Evolutionary conservation across 2,888 invertebrate genomes (phyloP).

Genomic region (Agrochola circellaris): DNA sequence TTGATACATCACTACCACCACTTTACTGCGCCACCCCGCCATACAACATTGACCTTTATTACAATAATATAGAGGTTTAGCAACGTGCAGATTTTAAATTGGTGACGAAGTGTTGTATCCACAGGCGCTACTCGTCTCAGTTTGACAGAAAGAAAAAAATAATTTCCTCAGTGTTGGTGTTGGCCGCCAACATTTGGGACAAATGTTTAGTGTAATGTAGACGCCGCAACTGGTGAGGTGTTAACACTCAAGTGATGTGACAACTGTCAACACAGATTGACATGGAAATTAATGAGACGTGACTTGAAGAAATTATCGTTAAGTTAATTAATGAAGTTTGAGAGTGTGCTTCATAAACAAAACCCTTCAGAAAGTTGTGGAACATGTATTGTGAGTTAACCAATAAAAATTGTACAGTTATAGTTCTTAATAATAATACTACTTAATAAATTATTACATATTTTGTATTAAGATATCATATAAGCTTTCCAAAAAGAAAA

Average conservation of each 20-base stretch:
- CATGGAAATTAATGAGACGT: conserved; percentile 32
- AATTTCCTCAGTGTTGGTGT: conserved; percentile 54
- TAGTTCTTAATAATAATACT: no score
- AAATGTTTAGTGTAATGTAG: conserved; percentile 63
- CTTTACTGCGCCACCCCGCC: conserved; percentile 7
- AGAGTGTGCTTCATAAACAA: not conserved
- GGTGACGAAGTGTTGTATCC: conserved; percentile 65
- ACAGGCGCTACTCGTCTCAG: conserved; percentile 83
- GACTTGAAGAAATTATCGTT: conserved; percentile 7
- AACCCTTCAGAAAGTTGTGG: not conserved
- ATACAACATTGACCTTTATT: conserved; percentile 57
- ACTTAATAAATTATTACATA: not conserved
- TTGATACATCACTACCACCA: conserved; percentile 71
- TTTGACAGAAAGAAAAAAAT: conserved; percentile 72
- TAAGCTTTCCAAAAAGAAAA: not conserved
- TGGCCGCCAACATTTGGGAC: conserved; percentile 52
- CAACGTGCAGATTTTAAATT: conserved; percentile 26
- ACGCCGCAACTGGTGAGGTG: conserved; percentile 34
- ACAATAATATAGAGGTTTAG: conserved; percentile 9
- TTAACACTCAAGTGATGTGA: conserved; percentile 48
- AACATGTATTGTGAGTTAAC: not conserved
- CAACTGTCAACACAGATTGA: conserved; percentile 55
- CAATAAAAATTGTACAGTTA: not conserved
- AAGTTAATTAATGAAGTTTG: conserved; percentile 3
- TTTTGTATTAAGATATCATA: not conserved